These are phyloP conservation scores for Epistrophella euchroma DNA, from an alignment of 2,888 invertebrate genomes.

Conservation along the genomic window DNA sequence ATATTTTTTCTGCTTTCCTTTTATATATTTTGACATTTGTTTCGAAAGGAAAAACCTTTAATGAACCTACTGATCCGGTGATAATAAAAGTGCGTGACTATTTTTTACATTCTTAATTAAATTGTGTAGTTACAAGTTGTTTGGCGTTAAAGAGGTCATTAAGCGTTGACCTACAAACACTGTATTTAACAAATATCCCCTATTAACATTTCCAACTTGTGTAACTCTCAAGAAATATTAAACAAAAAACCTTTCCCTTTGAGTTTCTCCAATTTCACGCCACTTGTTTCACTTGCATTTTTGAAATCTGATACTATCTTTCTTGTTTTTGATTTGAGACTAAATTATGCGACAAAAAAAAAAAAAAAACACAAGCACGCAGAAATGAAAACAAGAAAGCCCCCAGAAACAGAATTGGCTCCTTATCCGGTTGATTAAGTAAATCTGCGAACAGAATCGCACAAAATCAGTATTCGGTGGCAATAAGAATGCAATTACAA, in stretches of 20 bases:
- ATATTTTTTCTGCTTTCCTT: no score
- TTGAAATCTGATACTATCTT: slow-evolving; percentile 61
- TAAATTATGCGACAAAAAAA: slow-evolving; percentile 41
- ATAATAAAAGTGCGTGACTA: neutral
- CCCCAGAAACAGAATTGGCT: slow-evolving; percentile 26
- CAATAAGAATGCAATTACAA: slow-evolving; percentile 68
- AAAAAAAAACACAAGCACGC: neutral
- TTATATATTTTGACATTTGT: no score
- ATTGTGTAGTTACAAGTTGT: slow-evolving; percentile 9
- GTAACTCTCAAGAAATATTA: neutral
- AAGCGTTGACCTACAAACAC: slow-evolving; percentile 51
- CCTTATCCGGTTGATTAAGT: slow-evolving; percentile 69
- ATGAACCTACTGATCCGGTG: neutral
- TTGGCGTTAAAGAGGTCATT: slow-evolving; percentile 53
- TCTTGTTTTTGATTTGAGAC: slow-evolving; percentile 21
- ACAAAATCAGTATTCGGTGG: slow-evolving; percentile 68
- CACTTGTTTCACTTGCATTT: slow-evolving; percentile 56
- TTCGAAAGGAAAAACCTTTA: no score
- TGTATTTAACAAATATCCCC: slow-evolving; percentile 51
- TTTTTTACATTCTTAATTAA: neutral
- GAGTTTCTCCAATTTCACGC: slow-evolving; percentile 63
- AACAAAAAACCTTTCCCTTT: slow-evolving; percentile 57
- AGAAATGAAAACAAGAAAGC: slow-evolving; percentile 57
- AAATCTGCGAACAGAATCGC: slow-evolving; percentile 63
- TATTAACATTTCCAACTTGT: slow-evolving; percentile 40